Percentiles rank a stretch among this genome's conserved stretches.
These are phyloP conservation scores for Chironomus tepperi DNA, from an alignment of 1,140 invertebrate genomes.

Conservation along the genomic window DNA sequence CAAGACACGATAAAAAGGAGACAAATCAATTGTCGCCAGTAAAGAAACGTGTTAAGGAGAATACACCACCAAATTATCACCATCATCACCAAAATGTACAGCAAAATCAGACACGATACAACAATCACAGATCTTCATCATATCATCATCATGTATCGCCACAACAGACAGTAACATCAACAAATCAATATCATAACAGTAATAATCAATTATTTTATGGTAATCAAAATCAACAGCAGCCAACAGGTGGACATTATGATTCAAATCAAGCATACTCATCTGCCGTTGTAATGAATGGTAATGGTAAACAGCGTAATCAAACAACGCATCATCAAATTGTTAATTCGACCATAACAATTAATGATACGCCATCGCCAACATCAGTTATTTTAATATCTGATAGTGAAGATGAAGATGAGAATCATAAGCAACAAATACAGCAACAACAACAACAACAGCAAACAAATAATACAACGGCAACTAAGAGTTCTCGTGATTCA, in stretches of 20 bases:
- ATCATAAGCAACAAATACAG: slow-evolving; percentile 33
- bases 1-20: slow-evolving; percentile 71
- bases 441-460: slow-evolving; percentile 36
- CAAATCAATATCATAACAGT: background rate
- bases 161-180: background rate
- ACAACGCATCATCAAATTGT: slow-evolving; percentile 36
- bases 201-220: background rate
- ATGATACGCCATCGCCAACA: slow-evolving; percentile 85
- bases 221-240: slow-evolving; percentile 32
- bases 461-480: background rate
- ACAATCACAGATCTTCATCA: slow-evolving; percentile 25
- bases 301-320: slow-evolving; percentile 30
- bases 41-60: slow-evolving; percentile 96
- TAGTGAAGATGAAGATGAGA: slow-evolving; percentile 73
- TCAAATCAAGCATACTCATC: background rate
- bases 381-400: slow-evolving; percentile 95
- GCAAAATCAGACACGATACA: slow-evolving; percentile 25
- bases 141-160: slow-evolving; percentile 19
- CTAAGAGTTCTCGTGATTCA: background rate
- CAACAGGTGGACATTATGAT: background rate
- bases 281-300: background rate
- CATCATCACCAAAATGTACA: slow-evolving; percentile 27
- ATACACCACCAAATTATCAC: slow-evolving; percentile 70
- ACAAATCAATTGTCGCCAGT: slow-evolving; percentile 88
- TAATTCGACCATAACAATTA: slow-evolving; percentile 67